A percentile compares a stretch with the other conserved stretches of the same genome.
phyloP scores from a whole-genome alignment of 2,888 invertebrate species.

The Perithous albicinctus region DNA sequence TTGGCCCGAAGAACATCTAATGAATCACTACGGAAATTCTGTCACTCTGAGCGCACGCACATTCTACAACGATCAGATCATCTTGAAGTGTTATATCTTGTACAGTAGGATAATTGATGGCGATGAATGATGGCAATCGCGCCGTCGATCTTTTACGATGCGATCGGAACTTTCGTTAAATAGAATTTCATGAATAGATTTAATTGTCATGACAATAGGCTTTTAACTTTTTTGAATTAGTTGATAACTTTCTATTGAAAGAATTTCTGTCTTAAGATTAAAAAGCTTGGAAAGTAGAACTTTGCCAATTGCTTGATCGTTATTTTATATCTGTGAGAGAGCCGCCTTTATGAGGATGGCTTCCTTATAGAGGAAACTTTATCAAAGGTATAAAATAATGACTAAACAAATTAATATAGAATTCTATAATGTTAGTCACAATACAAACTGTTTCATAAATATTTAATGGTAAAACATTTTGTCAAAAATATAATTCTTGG shows the following conservation, averaged over 20 bases:
- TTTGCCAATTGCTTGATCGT: no score
- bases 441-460: no score
- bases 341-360: no score
- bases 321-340: no score
- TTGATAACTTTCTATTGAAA: background rate
- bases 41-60: slow-evolving; percentile 13
- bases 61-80: slow-evolving; percentile 36
- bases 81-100: background rate
- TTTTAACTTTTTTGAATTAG: background rate
- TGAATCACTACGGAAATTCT: slow-evolving; percentile 28
- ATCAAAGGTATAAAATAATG: no score
- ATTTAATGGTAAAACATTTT: no score
- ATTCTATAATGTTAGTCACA: no score
- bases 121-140: background rate
- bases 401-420: no score
- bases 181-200: background rate
- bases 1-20: background rate
- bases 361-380: no score
- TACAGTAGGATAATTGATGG: background rate
- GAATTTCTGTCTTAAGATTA: background rate
- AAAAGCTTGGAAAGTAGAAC: no score
- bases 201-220: background rate
- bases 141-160: background rate
- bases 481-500: no score
- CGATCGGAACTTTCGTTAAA: background rate